These are phyloP conservation scores for Enteromius treurensis DNA, from an alignment of 2,797 vertebrate genomes.

Conservation along the genomic window DNA sequence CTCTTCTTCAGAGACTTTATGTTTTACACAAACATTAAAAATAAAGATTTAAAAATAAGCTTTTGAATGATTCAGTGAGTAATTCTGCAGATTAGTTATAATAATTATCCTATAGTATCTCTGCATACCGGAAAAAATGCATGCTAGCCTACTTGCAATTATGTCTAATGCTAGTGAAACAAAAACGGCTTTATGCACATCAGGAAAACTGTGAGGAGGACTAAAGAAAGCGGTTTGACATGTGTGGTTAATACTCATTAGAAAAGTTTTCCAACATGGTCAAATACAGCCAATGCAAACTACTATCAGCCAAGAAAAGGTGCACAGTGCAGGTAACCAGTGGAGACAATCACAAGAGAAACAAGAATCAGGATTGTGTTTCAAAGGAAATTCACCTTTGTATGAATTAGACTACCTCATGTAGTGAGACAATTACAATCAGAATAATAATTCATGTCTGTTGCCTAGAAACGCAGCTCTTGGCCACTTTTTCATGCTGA, in stretches of 20 bases:
- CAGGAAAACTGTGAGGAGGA: background rate
- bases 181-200: background rate
- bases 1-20: background rate
- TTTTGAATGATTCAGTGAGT: background rate
- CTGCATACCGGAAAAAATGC: background rate
- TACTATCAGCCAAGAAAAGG: background rate
- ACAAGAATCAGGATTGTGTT: background rate
- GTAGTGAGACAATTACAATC: conserved; percentile 11
- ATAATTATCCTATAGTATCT: background rate
- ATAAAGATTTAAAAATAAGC: background rate
- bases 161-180: background rate
- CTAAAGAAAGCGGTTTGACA: background rate
- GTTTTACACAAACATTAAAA: background rate
- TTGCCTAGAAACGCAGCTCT: conserved; percentile 47
- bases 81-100: background rate
- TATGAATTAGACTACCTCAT: background rate
- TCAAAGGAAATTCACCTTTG: background rate
- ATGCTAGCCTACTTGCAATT: background rate
- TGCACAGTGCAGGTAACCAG: background rate
- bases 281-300: conserved; percentile 18
- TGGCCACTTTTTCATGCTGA: background rate
- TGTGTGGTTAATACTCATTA: background rate
- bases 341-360: background rate
- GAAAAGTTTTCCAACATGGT: conserved; percentile 2
- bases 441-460: background rate